phyloP scores from a whole-genome alignment of 1,140 invertebrate species.

The Goniozus legneri region DNA sequence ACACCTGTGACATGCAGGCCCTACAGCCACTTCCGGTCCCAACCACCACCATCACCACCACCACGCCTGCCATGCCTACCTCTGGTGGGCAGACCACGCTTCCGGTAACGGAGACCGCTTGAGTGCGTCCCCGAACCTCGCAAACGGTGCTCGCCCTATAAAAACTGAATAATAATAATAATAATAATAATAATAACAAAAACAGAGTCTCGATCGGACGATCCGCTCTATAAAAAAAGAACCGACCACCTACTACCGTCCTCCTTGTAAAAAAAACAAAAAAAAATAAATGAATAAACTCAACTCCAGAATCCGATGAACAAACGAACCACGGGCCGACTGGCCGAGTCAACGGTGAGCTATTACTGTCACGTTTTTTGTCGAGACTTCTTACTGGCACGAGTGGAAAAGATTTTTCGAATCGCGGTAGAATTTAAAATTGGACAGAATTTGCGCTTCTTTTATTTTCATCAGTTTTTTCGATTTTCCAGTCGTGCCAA shows the following conservation, averaged over 20 bases:
- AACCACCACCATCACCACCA: conserved; percentile 37
- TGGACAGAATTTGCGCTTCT: too few relatives aligned
- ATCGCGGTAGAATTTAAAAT: too few relatives aligned
- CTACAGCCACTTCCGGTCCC: conserved; percentile 53
- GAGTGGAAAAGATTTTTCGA: too few relatives aligned
- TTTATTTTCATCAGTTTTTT: too few relatives aligned
- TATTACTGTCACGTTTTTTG: too few relatives aligned
- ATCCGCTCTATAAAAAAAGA: conserved; percentile 17
- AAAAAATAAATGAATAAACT: conserved; percentile 2
- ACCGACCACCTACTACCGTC: conserved; percentile 29
- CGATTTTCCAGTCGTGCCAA: too few relatives aligned
- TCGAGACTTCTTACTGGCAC: too few relatives aligned
- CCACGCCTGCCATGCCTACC: conserved; percentile 49
- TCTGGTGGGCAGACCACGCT: conserved; percentile 46
- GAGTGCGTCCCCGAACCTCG: conserved; percentile 32
- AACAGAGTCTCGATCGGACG: conserved; percentile 27
- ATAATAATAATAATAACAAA: too few relatives aligned
- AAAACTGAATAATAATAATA: too few relatives aligned
- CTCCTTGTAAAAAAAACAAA: conserved; percentile 14
- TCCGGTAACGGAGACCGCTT: conserved; percentile 51
- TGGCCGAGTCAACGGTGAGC: conserved; percentile 48
- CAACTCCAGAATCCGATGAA: conserved; percentile 23
- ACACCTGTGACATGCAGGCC: conserved; percentile 55
- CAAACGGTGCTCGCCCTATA: not conserved
- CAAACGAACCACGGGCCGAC: conserved; percentile 38